phyloP scores from a whole-genome alignment of 2,113 vertebrate species.

The Propithecus coquereli region DNA sequence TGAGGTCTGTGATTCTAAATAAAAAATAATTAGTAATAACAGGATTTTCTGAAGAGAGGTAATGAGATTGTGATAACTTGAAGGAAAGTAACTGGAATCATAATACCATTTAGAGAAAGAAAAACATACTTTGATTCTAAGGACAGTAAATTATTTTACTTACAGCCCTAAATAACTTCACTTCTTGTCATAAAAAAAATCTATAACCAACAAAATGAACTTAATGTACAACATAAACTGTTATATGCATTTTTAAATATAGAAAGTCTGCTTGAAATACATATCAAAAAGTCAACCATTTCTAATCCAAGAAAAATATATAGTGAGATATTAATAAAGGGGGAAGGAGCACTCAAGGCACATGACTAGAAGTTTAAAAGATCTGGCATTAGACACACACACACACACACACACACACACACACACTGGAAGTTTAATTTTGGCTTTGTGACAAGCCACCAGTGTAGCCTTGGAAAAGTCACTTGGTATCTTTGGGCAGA shows the following conservation, averaged over 20 bases:
- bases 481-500: background rate
- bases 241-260: background rate
- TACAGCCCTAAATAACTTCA: slow-evolving; percentile 16
- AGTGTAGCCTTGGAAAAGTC: background rate
- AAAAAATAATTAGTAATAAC: slow-evolving; percentile 9
- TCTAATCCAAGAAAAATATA: slow-evolving; percentile 5
- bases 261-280: slow-evolving; percentile 13
- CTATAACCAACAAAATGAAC: slow-evolving; percentile 24
- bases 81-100: slow-evolving; percentile 25
- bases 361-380: background rate
- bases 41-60: slow-evolving; percentile 27
- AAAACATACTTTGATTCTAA: background rate
- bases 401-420: background rate
- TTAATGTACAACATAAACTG: background rate
- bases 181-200: background rate
- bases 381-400: background rate
- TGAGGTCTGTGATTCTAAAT: slow-evolving; percentile 14
- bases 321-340: background rate
- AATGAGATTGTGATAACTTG: background rate
- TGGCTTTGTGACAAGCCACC: background rate
- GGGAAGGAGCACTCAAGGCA: background rate
- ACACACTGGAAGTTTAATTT: background rate
- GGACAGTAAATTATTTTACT: background rate
- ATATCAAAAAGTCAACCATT: background rate
- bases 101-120: background rate